These are phyloP conservation scores for Parnassius glacialis DNA, from an alignment of 2,888 invertebrate genomes.

Conservation along the genomic window DNA sequence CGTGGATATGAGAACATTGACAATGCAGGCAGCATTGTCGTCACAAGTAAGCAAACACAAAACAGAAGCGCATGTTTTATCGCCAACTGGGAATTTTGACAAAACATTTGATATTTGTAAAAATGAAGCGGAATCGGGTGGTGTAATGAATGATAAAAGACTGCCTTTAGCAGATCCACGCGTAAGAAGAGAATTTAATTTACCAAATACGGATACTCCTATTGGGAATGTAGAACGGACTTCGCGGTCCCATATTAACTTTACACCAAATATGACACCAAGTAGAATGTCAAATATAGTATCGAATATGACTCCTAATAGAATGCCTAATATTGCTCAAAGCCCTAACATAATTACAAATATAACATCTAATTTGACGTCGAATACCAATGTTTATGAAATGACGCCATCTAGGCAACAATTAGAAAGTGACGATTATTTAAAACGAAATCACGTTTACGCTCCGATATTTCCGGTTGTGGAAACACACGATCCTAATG, in stretches of 20 bases:
- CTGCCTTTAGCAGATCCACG: slow-evolving; percentile 50
- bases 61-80: neutral
- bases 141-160: slow-evolving; percentile 29
- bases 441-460: slow-evolving; percentile 57
- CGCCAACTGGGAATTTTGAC: slow-evolving; percentile 10
- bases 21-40: slow-evolving; percentile 35
- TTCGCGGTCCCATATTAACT: slow-evolving; percentile 10
- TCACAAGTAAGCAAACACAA: slow-evolving; percentile 10
- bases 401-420: slow-evolving; percentile 48
- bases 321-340: slow-evolving; percentile 25
- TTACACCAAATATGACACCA: slow-evolving; percentile 26
- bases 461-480: slow-evolving; percentile 48
- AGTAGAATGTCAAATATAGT: slow-evolving; percentile 18
- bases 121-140: slow-evolving; percentile 31
- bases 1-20: slow-evolving; percentile 61
- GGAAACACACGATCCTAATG: slow-evolving; percentile 44
- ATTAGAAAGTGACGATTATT: slow-evolving; percentile 48
- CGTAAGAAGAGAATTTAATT: slow-evolving; percentile 48
- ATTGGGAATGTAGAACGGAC: neutral
- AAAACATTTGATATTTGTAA: slow-evolving; percentile 19
- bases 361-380: slow-evolving; percentile 37
- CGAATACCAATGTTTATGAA: slow-evolving; percentile 49
- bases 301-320: slow-evolving; percentile 24
- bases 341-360: slow-evolving; percentile 28
- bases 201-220: slow-evolving; percentile 2